A percentile compares a stretch with the other conserved stretches of the same genome.
Conservation (phyloP, 1,140 invertebrate species). For the Euura lappo region DNA sequence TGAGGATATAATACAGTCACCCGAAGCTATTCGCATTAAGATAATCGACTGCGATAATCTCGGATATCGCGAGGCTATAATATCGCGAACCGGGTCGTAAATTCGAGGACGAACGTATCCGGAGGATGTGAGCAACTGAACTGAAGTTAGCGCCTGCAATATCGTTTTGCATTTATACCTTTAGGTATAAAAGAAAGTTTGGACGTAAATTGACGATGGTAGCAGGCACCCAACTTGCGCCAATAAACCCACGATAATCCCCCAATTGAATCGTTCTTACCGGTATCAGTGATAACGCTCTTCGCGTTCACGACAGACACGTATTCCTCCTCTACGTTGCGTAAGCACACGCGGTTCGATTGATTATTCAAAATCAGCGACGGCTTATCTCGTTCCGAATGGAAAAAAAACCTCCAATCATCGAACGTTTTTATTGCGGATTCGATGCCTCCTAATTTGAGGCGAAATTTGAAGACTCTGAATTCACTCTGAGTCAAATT, state of each 20-base stretch:
- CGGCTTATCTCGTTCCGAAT: neutral
- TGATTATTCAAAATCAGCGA: neutral
- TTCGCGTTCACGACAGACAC: too few relatives aligned
- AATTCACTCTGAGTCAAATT: too few relatives aligned
- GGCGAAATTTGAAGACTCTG: too few relatives aligned
- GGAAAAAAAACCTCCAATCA: neutral
- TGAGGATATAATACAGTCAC: too few relatives aligned
- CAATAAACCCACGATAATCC: neutral
- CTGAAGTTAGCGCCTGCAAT: too few relatives aligned
- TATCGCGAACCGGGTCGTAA: neutral
- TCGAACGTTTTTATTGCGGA: neutral
- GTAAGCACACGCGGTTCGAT: neutral
- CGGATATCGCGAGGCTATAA: neutral
- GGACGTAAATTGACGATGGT: too few relatives aligned
- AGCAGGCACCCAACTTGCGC: too few relatives aligned
- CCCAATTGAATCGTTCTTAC: conserved; percentile 1
- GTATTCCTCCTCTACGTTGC: neutral
- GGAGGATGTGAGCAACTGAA: too few relatives aligned
- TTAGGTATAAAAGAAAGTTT: too few relatives aligned
- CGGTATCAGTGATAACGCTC: neutral
- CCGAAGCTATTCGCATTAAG: neutral
- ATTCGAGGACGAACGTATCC: neutral
- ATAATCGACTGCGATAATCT: neutral
- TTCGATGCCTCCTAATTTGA: neutral
- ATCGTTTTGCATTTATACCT: too few relatives aligned